Conservation (phyloP, 2,797 vertebrate species). For the Pseudochirops cupreus region DNA sequence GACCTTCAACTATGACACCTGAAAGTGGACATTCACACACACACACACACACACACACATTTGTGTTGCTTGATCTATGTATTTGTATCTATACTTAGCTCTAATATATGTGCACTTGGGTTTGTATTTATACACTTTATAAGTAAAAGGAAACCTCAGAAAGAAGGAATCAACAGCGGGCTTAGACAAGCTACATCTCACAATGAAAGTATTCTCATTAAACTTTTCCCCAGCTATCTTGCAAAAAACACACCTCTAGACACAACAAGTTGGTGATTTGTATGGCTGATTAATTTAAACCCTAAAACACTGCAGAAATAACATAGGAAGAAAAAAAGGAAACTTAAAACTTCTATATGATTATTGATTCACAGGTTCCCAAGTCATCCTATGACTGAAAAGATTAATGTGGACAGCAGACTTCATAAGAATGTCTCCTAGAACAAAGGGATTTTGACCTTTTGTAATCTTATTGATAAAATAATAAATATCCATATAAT, state of each 20-base stretch:
- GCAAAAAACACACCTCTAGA: no score
- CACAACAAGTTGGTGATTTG: no score
- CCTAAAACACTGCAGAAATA: neutral
- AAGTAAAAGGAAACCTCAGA: neutral
- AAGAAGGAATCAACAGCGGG: neutral
- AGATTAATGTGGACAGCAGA: neutral
- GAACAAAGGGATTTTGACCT: no score
- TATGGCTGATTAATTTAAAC: neutral
- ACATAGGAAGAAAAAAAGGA: neutral
- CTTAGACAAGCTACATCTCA: fast-evolving
- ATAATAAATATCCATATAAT: neutral
- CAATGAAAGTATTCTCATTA: neutral
- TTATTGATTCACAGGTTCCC: neutral
- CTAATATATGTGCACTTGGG: no score
- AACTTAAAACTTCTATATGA: neutral
- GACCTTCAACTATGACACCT: no score
- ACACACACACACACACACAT: no score
- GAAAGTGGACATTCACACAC: no score
- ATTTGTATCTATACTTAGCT: no score
- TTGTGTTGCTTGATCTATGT: no score
- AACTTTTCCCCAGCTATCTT: no score
- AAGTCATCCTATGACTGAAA: neutral
- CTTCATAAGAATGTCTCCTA: neutral
- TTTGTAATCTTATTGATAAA: neutral
- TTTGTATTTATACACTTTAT: neutral